A percentile compares a stretch with the other conserved stretches of the same genome.
Evolutionary conservation across 2,113 vertebrate genomes (phyloP).

Genomic region (Cisticola juncidis): DNA sequence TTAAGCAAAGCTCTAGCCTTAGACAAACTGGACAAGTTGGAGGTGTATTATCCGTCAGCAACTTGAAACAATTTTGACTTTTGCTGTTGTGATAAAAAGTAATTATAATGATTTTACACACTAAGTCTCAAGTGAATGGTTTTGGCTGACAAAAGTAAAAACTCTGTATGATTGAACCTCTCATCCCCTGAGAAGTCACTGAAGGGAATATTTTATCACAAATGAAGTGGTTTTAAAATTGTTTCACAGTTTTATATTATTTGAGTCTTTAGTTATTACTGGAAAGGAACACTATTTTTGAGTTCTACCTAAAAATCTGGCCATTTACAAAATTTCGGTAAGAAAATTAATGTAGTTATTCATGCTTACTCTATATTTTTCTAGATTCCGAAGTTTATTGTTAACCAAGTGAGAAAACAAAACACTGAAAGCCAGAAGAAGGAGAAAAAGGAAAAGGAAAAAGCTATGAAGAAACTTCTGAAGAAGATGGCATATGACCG

Average conservation of each 20-base stretch:
- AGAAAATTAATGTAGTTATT: neutral
- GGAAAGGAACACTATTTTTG: neutral
- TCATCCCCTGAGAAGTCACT: neutral
- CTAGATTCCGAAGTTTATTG: conserved; percentile 95
- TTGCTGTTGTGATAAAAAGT: neutral
- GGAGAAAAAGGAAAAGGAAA: conserved; percentile 82
- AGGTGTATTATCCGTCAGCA: neutral
- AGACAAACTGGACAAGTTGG: neutral
- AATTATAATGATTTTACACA: neutral
- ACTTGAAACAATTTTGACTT: neutral
- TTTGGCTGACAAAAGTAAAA: neutral
- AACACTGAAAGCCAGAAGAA: conserved; percentile 88
- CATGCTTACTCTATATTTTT: neutral
- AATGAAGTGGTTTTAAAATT: neutral
- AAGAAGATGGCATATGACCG: conserved; percentile 94
- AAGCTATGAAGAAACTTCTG: conserved; percentile 88
- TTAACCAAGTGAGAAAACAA: conserved; percentile 92
- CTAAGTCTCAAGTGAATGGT: neutral
- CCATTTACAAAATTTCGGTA: neutral
- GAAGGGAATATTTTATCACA: neutral
- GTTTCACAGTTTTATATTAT: neutral
- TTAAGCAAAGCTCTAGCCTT: neutral
- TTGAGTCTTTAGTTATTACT: neutral
- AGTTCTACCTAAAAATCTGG: neutral
- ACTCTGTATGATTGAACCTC: neutral